Base-by-base conservation (phyloP, 2,797 vertebrate species). In the Manis crassicaudata region DNA sequence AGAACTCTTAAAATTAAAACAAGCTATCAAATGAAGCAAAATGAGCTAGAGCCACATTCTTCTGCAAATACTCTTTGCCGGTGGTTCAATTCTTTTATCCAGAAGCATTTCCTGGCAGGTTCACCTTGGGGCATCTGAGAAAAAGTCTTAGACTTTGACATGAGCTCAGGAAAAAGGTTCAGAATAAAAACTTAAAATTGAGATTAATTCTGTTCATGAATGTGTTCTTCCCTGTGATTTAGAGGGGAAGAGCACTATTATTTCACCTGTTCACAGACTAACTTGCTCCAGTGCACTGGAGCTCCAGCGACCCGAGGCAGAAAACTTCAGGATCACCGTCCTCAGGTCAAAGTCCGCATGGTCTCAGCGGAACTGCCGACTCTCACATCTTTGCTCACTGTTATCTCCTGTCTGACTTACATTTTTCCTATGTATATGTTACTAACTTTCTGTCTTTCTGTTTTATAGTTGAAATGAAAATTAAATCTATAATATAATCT, bases 1-100 rank as follows among this genome's bases (percentile, higher is more conserved):
- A 25, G 18, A 18, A 77, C 77, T 72, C 43, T 21, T 52, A 56
- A 89, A 94, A 96, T 86, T 83, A 87, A 86, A 79, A 79, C 9
- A 46, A 46, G 54, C 56, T 35, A 68, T 7, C 50, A 67, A 84
- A 92, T 72, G 62, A 70, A 67, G 40, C 77, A 68, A 67, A 90
- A 88, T 43, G 8, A 75, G 29, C 84, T 35, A 2, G 0, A 80
- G 27, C 8, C 90, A 77, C 60, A 86, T 52, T 60, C 79, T 56
- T 25, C 54, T 17, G 73, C 37, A 86, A 46, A 88, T 40, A 63
- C 11, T 72, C 68, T 67, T 72, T 65, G 77, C 50, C 50, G 13
- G 32, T 37, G 32, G 37, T 63, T 88, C 25, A 4, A 8, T 32
- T 90, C 21, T 90, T 90, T 60, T 13, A 13, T 75, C 40, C 56